Percentiles rank a stretch among this genome's conserved stretches.
Evolutionary conservation across 2,113 vertebrate species (phyloP).

Genomic region (Hippocampus barbouri): DNA sequence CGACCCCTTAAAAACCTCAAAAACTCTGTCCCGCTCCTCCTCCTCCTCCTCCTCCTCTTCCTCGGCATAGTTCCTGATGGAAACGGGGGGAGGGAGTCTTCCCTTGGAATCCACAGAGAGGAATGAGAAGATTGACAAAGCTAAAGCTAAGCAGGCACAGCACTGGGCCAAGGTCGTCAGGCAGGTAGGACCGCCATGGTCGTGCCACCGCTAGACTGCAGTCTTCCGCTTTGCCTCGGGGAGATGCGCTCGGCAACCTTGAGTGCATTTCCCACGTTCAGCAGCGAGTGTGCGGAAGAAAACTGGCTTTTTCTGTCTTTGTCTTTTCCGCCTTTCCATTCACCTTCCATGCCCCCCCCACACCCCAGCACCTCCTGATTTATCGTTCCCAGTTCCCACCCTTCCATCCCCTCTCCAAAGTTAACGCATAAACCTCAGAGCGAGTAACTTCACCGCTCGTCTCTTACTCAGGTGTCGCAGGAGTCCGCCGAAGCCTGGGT

Average conservation of each 20-base stretch:
- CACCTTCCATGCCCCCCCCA: slow-evolving; percentile 14
- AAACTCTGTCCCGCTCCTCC: slow-evolving; percentile 38
- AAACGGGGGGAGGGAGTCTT: slow-evolving; percentile 78
- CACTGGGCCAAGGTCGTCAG: slow-evolving; percentile 91
- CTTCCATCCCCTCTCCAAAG: slow-evolving; percentile 8
- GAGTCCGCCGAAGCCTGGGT: slow-evolving; percentile 96
- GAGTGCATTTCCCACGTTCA: not conserved
- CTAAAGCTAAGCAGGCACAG: slow-evolving; percentile 87
- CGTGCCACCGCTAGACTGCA: slow-evolving; percentile 26
- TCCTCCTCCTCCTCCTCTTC: slow-evolving; percentile 34
- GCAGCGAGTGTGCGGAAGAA: not conserved
- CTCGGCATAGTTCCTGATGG: slow-evolving; percentile 66
- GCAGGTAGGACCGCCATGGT: slow-evolving; percentile 84
- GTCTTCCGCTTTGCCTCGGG: not conserved
- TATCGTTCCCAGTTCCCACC: slow-evolving; percentile 1
- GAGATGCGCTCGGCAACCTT: not conserved
- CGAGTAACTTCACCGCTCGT: slow-evolving; percentile 20
- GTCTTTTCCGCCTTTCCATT: slow-evolving; percentile 45
- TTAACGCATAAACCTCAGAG: slow-evolving; percentile 1
- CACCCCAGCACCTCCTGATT: slow-evolving; percentile 23
- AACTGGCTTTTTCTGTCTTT: slow-evolving; percentile 22
- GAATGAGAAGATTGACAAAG: slow-evolving; percentile 78
- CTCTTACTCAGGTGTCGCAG: slow-evolving; percentile 73
- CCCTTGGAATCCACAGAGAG: slow-evolving; percentile 83
- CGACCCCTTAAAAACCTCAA: slow-evolving; percentile 17